These are phyloP conservation scores for Tinamus guttatus DNA, from an alignment of 2,113 vertebrate species.

Conservation along the genomic window DNA sequence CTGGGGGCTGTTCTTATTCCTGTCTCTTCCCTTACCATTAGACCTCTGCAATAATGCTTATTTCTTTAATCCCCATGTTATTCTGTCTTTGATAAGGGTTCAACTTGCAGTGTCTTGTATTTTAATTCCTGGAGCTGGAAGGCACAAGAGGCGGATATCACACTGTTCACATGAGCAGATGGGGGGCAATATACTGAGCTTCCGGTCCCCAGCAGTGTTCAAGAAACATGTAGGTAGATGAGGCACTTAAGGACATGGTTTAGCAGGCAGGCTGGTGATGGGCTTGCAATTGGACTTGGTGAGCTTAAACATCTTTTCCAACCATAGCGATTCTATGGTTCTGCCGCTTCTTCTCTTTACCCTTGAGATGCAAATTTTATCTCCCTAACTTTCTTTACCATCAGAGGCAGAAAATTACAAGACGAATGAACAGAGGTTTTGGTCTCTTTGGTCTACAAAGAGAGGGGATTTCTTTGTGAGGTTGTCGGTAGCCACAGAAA, in stretches of 20 bases:
- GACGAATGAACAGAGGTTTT: background rate
- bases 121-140: background rate
- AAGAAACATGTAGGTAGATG: too few species aligned
- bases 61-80: fast-evolving
- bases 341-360: background rate
- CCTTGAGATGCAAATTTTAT: background rate
- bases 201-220: background rate
- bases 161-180: background rate
- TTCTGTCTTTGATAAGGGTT: background rate
- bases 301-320: too few species aligned
- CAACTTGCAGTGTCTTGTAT: background rate
- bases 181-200: background rate
- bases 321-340: background rate
- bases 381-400: background rate
- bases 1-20: background rate
- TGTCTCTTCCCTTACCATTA: background rate
- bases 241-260: too few species aligned
- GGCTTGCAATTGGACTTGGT: too few species aligned
- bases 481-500: too few species aligned
- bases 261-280: too few species aligned
- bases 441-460: too few species aligned
- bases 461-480: too few species aligned
- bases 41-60: background rate
- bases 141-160: background rate
- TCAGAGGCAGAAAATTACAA: background rate